Conservation (phyloP, 1,140 invertebrate genomes). For the Phthorimaea operculella region DNA sequence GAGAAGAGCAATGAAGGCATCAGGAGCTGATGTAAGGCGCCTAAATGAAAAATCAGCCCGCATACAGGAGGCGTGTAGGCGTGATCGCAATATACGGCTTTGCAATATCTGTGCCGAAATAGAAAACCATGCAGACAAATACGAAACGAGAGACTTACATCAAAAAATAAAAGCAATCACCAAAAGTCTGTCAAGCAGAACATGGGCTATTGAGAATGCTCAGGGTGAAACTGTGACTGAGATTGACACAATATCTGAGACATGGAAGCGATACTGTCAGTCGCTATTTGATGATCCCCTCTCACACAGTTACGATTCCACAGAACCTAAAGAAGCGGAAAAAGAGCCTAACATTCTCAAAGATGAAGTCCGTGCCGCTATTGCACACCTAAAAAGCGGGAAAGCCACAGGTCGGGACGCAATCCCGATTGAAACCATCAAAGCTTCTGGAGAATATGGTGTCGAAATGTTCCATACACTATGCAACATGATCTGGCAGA, state of each 20-base stretch:
- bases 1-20: slow-evolving; percentile 8
- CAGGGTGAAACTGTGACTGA: neutral
- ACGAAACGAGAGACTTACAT: neutral
- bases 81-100: neutral
- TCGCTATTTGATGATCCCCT: neutral
- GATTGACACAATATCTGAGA: neutral
- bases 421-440: too few relatives aligned
- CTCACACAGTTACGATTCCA: neutral
- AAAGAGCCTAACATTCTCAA: neutral
- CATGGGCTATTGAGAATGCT: neutral
- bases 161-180: neutral
- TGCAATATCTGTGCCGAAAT: slow-evolving; percentile 1
- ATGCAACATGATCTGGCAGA: neutral
- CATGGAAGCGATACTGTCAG: neutral
- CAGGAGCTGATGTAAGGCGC: slow-evolving; percentile 3
- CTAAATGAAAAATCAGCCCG: slow-evolving; percentile 3
- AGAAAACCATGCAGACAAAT: neutral
- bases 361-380: neutral
- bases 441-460: neutral
- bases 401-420: too few relatives aligned
- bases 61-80: slow-evolving; percentile 7
- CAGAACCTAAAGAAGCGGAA: neutral
- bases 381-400: neutral
- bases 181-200: neutral
- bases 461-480: neutral